A percentile compares a stretch with the other conserved stretches of the same genome.
Conservation (phyloP, 1,140 invertebrate species). For the Drosophila melanogaster region Release_6_plus_ISO1_MT NT_033779.5:9874501-9875000, state of each 20-base stretch:
- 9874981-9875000: constrained; percentile 27
- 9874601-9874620: constrained; percentile 78
- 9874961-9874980: background rate
- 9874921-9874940: constrained; percentile 3
- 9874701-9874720: background rate
- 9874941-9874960: constrained; percentile 1
- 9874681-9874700: background rate
- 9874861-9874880: constrained; percentile 67
- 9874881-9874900: constrained; percentile 79
- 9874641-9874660: constrained; percentile 47
- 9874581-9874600: constrained; percentile 63
- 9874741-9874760: background rate
- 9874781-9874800: constrained; percentile 76
- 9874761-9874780: constrained; percentile 26
- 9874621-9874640: constrained; percentile 64
- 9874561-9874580: constrained; percentile 83
- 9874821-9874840: constrained; percentile 60
- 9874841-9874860: constrained; percentile 77
- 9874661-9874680: constrained; percentile 2
- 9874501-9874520: constrained; percentile 25
- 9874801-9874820: constrained; percentile 60
- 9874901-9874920: constrained; percentile 40
- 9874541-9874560: constrained; percentile 35
- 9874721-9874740: background rate
- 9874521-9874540: constrained; percentile 5